A percentile compares a stretch with the other conserved stretches of the same genome.
Evolutionary conservation across 2,113 vertebrate genomes (phyloP).

Genomic region (Chloebia gouldiae): DNA sequence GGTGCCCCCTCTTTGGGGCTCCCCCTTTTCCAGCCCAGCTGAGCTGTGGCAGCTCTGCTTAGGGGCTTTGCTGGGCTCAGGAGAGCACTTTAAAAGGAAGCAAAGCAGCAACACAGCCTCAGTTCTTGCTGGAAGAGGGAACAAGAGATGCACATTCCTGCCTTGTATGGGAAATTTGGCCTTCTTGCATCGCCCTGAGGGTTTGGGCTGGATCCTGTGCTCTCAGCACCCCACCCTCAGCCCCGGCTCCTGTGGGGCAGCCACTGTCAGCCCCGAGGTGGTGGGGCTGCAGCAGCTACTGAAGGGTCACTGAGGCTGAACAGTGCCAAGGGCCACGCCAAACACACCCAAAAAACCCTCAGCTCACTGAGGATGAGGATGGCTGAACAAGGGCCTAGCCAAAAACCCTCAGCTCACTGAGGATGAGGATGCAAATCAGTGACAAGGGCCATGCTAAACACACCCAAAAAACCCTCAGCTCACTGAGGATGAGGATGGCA

Average conservation of each 20-base stretch:
- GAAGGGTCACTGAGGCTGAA: neutral
- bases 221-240: neutral
- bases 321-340: accelerated
- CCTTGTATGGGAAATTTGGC: slow-evolving; percentile 58
- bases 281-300: neutral
- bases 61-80: neutral
- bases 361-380: accelerated
- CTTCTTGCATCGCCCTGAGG: neutral
- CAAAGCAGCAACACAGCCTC: neutral
- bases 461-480: neutral
- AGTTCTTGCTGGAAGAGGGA: slow-evolving; percentile 20
- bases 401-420: neutral
- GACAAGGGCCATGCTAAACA: accelerated
- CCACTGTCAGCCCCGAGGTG: accelerated
- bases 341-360: neutral
- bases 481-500: too few relatives aligned
- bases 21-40: neutral
- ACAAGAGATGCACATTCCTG: neutral
- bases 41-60: neutral
- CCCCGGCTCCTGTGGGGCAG: neutral
- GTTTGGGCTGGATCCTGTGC: neutral
- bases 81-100: slow-evolving; percentile 59
- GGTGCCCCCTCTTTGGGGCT: neutral
- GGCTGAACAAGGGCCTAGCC: too few relatives aligned
- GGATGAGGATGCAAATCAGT: too few relatives aligned